These are phyloP conservation scores for Datnioides undecimradiatus DNA, from an alignment of 2,113 vertebrate species.

Conservation along the genomic window DNA sequence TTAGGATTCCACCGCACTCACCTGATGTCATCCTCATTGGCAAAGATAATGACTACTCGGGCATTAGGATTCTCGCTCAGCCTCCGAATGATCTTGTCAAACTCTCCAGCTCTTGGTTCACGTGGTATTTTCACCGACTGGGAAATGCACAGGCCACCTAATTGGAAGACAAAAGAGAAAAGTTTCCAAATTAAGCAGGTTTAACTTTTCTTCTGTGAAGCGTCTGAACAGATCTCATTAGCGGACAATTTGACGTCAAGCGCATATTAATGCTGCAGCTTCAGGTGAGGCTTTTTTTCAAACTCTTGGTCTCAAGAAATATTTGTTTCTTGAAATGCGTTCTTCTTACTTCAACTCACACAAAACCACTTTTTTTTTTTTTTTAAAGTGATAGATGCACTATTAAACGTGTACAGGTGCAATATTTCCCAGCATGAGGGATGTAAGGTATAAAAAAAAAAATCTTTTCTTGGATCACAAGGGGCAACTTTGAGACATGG, in stretches of 20 bases:
- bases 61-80: conserved; percentile 94
- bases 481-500: conserved; percentile 46
- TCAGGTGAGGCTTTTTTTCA: neutral
- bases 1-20: conserved; percentile 64
- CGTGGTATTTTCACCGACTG: conserved; percentile 96
- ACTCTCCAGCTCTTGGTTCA: conserved; percentile 91
- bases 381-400: conserved; percentile 47
- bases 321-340: neutral
- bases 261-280: neutral
- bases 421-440: conserved; percentile 60
- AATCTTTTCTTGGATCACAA: conserved; percentile 50
- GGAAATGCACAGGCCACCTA: conserved; percentile 93
- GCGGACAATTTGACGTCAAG: neutral
- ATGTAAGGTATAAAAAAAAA: conserved; percentile 65
- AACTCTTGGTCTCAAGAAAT: neutral
- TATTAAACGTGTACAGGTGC: conserved; percentile 60
- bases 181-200: neutral
- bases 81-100: conserved; percentile 93
- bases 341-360: conserved; percentile 15
- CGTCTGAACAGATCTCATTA: neutral
- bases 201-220: neutral
- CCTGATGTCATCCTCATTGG: conserved; percentile 97
- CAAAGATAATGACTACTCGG: conserved; percentile 92
- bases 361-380: conserved; percentile 24
- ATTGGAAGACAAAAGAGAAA: conserved; percentile 26